Conservation (phyloP, 2,797 vertebrate genomes). For the Dallia pectoralis region DNA sequence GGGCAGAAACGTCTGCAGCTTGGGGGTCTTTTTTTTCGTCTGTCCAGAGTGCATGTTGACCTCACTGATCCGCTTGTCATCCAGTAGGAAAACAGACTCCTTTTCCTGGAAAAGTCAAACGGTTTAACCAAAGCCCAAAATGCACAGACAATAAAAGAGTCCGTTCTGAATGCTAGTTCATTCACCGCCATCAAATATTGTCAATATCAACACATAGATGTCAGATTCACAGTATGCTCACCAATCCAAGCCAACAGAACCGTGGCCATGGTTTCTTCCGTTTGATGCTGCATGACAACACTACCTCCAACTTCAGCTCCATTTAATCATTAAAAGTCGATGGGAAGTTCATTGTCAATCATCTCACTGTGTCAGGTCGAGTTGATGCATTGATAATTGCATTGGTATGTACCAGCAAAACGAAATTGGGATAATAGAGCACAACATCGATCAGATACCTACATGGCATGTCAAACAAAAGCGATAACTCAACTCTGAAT, state of each 20-base stretch:
- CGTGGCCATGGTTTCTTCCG: constrained; percentile 91
- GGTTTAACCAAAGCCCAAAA: not conserved
- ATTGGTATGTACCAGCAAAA: not conserved
- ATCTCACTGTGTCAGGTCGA: not conserved
- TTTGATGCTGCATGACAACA: constrained; percentile 87
- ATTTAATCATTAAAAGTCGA: constrained; percentile 60
- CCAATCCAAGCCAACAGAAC: constrained; percentile 92
- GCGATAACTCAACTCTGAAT: not conserved
- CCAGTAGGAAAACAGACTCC: constrained; percentile 88
- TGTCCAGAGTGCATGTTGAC: constrained; percentile 87
- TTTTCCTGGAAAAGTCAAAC: constrained; percentile 78
- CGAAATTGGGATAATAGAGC: not conserved
- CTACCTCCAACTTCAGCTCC: constrained; percentile 89
- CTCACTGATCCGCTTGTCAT: constrained; percentile 87
- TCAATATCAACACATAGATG: not conserved
- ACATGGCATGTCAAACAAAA: not conserved
- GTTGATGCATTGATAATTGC: not conserved
- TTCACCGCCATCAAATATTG: not conserved
- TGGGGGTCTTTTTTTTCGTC: constrained; percentile 87
- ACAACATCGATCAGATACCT: not conserved
- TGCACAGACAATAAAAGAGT: not conserved
- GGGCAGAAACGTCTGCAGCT: constrained; percentile 81
- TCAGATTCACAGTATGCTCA: constrained; percentile 47
- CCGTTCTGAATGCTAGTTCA: not conserved
- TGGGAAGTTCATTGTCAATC: not conserved